Percentiles rank a stretch among this genome's conserved stretches.
Evolutionary conservation across 2,888 invertebrate genomes (phyloP).

Genomic region (Aphodius sticticus): DNA sequence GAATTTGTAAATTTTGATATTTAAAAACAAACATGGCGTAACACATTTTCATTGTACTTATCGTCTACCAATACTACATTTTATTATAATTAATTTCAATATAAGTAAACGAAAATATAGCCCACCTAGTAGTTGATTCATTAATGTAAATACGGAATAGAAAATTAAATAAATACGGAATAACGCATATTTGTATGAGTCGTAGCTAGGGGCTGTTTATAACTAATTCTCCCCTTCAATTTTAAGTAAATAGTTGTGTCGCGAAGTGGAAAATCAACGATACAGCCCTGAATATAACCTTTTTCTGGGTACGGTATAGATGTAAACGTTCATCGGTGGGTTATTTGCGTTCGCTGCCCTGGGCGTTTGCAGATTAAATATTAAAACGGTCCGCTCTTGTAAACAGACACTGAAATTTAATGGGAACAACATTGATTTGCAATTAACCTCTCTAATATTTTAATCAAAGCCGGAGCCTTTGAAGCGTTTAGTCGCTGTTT

Average conservation of each 20-base stretch:
- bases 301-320: neutral
- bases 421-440: constrained; percentile 44
- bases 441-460: constrained; percentile 48
- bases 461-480: constrained; percentile 45
- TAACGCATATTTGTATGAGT: neutral
- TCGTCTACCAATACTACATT: no score
- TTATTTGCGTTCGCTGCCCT: neutral
- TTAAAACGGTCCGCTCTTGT: constrained; percentile 4
- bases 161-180: no score
- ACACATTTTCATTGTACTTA: no score
- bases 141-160: neutral
- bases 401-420: constrained; percentile 4
- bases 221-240: neutral
- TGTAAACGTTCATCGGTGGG: neutral
- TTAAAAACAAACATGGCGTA: no score
- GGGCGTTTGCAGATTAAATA: neutral
- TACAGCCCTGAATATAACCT: neutral
- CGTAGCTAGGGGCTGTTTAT: neutral
- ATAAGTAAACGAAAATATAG: no score
- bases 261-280: neutral
- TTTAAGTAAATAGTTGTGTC: neutral
- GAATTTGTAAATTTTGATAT: no score
- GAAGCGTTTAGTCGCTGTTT: constrained; percentile 47
- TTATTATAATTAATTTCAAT: no score
- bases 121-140: neutral